These are phyloP conservation scores for Chironomus striatipennis DNA, from an alignment of 1,140 invertebrate genomes.

Conservation along the genomic window DNA sequence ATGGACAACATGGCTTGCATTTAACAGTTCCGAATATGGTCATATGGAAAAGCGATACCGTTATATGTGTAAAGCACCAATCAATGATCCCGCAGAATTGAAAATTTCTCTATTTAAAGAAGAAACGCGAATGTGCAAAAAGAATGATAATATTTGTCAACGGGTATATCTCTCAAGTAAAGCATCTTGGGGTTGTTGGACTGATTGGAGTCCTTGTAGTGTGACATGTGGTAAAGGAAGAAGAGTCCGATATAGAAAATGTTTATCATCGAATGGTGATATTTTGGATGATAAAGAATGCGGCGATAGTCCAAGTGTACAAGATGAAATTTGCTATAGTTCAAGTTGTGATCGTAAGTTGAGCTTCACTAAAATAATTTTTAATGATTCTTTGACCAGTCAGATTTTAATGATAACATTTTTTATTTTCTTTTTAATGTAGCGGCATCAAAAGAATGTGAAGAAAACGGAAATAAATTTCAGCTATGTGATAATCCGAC, in stretches of 20 bases:
- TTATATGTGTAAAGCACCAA: slow-evolving; percentile 67
- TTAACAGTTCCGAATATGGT: slow-evolving; percentile 41
- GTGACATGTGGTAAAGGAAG: slow-evolving; percentile 62
- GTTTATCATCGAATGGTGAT: slow-evolving; percentile 44
- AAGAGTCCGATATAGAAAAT: slow-evolving; percentile 49
- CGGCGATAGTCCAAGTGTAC: slow-evolving; percentile 41
- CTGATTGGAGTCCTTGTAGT: slow-evolving; percentile 70
- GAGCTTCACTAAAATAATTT: not conserved
- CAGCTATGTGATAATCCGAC: slow-evolving; percentile 49
- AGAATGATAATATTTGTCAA: slow-evolving; percentile 50
- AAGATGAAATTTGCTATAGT: slow-evolving; percentile 51
- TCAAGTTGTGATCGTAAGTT: slow-evolving; percentile 49
- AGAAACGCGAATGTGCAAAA: slow-evolving; percentile 64
- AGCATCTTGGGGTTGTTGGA: slow-evolving; percentile 74
- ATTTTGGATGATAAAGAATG: slow-evolving; percentile 45
- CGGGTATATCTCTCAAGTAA: slow-evolving; percentile 30
- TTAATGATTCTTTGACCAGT: not conserved
- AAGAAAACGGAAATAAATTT: slow-evolving; percentile 51
- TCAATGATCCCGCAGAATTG: slow-evolving; percentile 52
- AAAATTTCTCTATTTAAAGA: slow-evolving; percentile 59
- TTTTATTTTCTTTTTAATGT: no score
- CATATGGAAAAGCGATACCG: slow-evolving; percentile 65
- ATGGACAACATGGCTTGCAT: slow-evolving; percentile 71
- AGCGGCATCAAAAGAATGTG: not conserved
- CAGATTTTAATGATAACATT: no score